Conservation (phyloP, 2,113 vertebrate species). For the Sialia sialis region DNA sequence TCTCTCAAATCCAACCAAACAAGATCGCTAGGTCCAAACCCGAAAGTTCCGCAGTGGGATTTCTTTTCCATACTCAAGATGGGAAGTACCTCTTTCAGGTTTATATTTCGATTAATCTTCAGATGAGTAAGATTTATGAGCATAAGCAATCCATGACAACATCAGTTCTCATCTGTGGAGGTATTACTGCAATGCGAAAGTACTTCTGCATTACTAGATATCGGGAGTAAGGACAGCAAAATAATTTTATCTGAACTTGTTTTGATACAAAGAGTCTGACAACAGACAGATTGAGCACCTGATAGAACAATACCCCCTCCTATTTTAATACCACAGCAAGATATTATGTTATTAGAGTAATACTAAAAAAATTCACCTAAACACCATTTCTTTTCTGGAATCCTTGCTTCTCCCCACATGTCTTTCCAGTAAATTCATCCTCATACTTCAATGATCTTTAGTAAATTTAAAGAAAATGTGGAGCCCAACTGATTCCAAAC, state of each 20-base stretch:
- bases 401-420: fast-evolving
- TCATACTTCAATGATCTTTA: not conserved
- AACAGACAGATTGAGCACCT: not conserved
- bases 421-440: not conserved
- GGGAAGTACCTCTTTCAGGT: not conserved
- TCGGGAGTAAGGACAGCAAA: not conserved
- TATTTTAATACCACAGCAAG: not conserved
- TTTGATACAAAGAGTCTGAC: not conserved
- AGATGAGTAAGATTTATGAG: not conserved
- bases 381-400: not conserved
- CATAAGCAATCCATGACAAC: not conserved
- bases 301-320: not conserved
- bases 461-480: not conserved
- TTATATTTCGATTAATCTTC: not conserved
- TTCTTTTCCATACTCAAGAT: not conserved
- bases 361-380: not conserved
- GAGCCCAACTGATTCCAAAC: not conserved
- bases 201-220: not conserved
- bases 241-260: not conserved
- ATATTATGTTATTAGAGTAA: not conserved
- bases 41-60: not conserved
- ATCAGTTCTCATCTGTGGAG: not conserved
- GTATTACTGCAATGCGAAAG: constrained; percentile 25
- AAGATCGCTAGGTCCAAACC: not conserved
- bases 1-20: not conserved